Evolutionary conservation across 2,113 vertebrate species (phyloP).

Genomic region (Lanius ludovicianus): DNA sequence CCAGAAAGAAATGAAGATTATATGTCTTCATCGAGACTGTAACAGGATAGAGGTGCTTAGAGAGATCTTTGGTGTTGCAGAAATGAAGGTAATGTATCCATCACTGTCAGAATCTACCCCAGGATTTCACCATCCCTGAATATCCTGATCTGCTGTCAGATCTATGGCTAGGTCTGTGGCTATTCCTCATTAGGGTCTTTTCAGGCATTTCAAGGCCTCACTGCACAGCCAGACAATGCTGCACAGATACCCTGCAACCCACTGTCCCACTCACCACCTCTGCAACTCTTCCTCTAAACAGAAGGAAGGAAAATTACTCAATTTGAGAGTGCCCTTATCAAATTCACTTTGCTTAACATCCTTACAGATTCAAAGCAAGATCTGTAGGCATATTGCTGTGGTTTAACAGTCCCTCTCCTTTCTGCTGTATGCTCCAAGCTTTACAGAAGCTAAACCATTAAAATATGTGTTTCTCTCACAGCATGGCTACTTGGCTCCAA

Average conservation of each 20-base stretch:
- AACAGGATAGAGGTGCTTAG: not conserved
- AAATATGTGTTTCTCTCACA: conserved; percentile 41
- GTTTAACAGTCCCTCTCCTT: not conserved
- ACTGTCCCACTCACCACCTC: not conserved
- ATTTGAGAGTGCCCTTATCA: not conserved
- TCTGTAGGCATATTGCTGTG: not conserved
- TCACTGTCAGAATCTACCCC: not conserved
- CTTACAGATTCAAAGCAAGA: not conserved
- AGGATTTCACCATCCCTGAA: not conserved
- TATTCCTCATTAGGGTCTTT: not conserved
- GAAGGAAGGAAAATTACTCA: not conserved
- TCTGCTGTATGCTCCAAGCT: not conserved
- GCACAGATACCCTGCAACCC: not conserved
- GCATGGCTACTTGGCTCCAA: conserved; percentile 24
- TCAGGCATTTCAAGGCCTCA: not conserved
- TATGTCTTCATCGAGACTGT: not conserved
- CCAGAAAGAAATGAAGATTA: not conserved
- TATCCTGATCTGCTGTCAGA: not conserved
- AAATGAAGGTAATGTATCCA: not conserved
- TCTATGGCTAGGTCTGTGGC: not conserved
- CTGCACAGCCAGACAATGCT: rapidly evolving
- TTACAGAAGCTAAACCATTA: conserved; percentile 7
- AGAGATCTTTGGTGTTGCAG: not conserved
- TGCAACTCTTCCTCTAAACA: not conserved
- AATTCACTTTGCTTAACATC: not conserved